Conservation (phyloP, 1,140 invertebrate genomes). For the Caenorhabditis brenneri region DNA sequence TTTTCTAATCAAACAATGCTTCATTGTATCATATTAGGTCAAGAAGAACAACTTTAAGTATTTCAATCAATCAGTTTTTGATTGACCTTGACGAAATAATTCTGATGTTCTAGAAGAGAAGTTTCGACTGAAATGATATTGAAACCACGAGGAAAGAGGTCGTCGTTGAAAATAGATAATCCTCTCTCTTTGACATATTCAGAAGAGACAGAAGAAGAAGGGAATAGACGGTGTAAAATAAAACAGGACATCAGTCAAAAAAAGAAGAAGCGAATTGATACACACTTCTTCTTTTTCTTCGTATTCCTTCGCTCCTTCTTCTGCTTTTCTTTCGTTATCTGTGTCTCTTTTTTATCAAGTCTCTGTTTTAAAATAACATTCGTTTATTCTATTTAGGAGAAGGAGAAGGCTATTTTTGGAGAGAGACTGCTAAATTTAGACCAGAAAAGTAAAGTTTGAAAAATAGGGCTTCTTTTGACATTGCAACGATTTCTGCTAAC, state of each 20-base stretch:
- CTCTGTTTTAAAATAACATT: too few species aligned
- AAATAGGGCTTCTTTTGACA: too few species aligned
- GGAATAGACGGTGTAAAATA: neutral
- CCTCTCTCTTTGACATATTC: constrained; percentile 24
- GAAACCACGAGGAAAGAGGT: too few species aligned
- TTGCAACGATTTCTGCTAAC: too few species aligned
- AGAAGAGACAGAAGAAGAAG: neutral
- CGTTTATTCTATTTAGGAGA: too few species aligned
- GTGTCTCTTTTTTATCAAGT: neutral
- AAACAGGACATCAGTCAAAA: neutral
- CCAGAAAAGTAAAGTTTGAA: too few species aligned
- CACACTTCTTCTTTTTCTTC: neutral
- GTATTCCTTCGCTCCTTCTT: neutral
- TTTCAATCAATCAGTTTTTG: too few species aligned
- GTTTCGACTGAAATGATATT: neutral
- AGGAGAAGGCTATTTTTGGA: too few species aligned
- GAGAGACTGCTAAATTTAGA: too few species aligned
- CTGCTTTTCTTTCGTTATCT: neutral
- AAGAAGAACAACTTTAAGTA: neutral
- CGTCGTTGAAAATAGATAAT: neutral
- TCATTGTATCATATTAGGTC: neutral
- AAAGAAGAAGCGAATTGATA: too few species aligned
- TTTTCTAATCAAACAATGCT: too few species aligned
- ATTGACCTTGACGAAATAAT: constrained; percentile 20
- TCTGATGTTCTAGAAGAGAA: too few species aligned